phyloP scores from a whole-genome alignment of 2,797 vertebrate genomes.

The Enteromius mattozi region DNA sequence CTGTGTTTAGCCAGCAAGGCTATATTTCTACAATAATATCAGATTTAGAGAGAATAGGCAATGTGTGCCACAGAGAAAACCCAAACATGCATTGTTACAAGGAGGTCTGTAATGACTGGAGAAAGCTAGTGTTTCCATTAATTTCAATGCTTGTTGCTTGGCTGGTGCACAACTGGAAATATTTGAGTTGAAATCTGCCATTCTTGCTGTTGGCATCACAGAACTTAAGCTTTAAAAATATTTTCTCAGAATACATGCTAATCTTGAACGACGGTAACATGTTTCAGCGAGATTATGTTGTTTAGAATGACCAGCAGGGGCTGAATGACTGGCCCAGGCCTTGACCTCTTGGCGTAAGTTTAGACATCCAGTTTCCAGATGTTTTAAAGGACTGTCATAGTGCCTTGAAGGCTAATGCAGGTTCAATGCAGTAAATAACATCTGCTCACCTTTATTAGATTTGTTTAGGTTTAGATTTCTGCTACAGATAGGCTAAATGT shows the following conservation, averaged over 20 bases:
- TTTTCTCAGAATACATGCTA: background rate
- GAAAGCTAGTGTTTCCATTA: background rate
- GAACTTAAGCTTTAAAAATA: background rate
- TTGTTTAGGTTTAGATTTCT: background rate
- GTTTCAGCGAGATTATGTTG: background rate
- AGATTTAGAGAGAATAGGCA: conserved; percentile 3
- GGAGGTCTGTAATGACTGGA: background rate
- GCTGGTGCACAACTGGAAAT: background rate
- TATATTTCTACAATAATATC: background rate
- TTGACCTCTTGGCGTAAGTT: background rate
- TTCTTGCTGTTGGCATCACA: background rate
- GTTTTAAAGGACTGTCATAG: background rate
- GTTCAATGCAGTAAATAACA: conserved; percentile 16
- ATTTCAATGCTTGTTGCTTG: background rate
- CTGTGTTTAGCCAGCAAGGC: background rate
- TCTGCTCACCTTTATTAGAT: background rate
- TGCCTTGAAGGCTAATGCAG: background rate
- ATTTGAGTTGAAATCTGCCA: background rate
- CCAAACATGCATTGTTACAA: background rate
- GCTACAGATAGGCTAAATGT: background rate
- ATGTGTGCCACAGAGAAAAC: background rate
- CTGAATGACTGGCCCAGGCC: background rate
- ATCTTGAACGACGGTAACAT: background rate
- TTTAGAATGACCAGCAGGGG: background rate
- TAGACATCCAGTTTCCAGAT: background rate